A percentile compares a stretch with the other conserved stretches of the same genome.
Conservation (phyloP, 2,113 vertebrate species). For the Dinomys branickii region DNA sequence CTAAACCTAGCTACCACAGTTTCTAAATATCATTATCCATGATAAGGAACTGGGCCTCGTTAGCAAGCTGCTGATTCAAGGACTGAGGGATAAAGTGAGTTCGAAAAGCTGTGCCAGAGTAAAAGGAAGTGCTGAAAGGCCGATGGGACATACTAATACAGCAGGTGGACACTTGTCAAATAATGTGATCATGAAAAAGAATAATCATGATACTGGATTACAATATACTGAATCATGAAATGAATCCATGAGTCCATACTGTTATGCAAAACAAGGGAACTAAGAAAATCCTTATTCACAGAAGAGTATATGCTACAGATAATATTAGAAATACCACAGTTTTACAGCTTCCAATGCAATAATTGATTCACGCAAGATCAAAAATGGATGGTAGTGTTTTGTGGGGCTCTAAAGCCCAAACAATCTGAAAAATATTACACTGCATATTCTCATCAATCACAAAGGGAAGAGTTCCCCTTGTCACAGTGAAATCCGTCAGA, state of each 20-base stretch:
- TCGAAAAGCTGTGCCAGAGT: not conserved
- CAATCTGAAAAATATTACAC: not conserved
- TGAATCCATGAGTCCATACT: not conserved
- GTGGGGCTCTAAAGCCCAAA: not conserved
- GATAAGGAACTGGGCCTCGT: not conserved
- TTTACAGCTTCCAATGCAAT: not conserved
- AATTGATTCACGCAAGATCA: not conserved
- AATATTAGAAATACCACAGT: not conserved
- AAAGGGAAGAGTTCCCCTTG: not conserved
- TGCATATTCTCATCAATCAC: not conserved
- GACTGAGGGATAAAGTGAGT: not conserved
- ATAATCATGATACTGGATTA: not conserved
- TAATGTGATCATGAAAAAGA: not conserved
- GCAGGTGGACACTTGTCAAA: not conserved
- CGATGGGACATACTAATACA: too few species aligned
- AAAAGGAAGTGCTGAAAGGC: not conserved
- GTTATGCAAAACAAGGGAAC: not conserved
- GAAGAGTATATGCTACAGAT: not conserved
- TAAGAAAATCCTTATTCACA: not conserved
- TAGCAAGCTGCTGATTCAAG: constrained; percentile 25
- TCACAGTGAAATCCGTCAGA: not conserved
- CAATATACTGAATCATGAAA: constrained; percentile 12
- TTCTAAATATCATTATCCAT: not conserved
- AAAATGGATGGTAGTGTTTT: not conserved
- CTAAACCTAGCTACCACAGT: too few species aligned